These are phyloP conservation scores for Phyllotis vaccarum DNA, from an alignment of 2,797 vertebrate genomes.

Conservation along the genomic window DNA sequence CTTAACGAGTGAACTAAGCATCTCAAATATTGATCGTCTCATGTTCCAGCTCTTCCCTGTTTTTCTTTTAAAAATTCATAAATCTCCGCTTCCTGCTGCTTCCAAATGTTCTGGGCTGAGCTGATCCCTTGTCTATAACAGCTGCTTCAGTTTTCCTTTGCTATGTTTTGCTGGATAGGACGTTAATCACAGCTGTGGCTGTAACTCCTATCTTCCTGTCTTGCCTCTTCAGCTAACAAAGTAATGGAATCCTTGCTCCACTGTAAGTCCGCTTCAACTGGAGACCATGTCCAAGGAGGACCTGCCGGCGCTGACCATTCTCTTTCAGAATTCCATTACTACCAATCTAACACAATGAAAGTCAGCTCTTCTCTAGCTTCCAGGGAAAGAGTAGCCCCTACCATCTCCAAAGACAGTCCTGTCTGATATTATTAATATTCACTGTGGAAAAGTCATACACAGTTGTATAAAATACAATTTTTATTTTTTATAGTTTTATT, in stretches of 20 bases:
- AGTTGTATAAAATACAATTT: not conserved
- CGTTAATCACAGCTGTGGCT: not conserved
- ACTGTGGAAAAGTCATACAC: not conserved
- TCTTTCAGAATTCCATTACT: slow-evolving; percentile 14
- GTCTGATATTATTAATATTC: not conserved
- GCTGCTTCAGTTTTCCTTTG: not conserved
- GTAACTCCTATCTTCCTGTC: not conserved
- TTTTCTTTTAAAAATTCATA: not conserved
- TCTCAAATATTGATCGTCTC: not conserved
- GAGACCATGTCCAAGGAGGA: slow-evolving; percentile 41
- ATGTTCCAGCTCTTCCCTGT: slow-evolving; percentile 26
- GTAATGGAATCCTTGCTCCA: not conserved
- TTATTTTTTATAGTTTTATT: not conserved
- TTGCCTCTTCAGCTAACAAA: not conserved
- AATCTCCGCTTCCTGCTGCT: not conserved
- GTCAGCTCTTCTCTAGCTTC: slow-evolving; percentile 13
- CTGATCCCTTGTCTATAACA: not conserved
- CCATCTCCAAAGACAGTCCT: not conserved
- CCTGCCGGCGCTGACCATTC: not conserved
- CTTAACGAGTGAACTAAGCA: not conserved
- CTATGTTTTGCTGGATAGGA: not conserved
- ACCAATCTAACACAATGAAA: slow-evolving; percentile 30
- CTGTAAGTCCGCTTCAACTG: not conserved
- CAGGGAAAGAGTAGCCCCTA: slow-evolving; percentile 3
- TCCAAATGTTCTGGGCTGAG: not conserved